These are phyloP conservation scores for Alitta virens DNA, from an alignment of 2,888 invertebrate genomes.

Conservation along the genomic window DNA sequence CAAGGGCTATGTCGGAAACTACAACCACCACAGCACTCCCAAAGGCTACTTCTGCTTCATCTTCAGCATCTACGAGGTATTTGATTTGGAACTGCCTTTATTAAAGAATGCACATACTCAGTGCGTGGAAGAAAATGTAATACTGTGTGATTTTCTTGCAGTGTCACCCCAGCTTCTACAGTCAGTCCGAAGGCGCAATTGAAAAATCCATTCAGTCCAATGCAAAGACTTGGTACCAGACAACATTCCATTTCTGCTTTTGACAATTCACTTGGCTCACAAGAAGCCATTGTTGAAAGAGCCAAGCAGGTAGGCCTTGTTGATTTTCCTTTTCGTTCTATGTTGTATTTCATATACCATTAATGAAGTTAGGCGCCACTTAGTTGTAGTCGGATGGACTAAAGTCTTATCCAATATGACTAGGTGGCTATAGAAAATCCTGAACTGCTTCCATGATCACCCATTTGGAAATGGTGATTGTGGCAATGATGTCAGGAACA, in stretches of 20 bases:
- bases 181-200: conserved; percentile 50
- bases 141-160: not conserved
- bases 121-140: too few species aligned
- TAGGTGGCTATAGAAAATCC: too few species aligned
- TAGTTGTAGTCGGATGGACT: too few species aligned
- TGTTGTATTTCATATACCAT: too few species aligned
- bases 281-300: conserved; percentile 79
- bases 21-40: not conserved
- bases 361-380: too few species aligned
- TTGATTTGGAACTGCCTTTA: too few species aligned
- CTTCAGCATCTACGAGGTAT: not conserved
- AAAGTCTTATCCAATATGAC: too few species aligned
- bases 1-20: conserved; percentile 11
- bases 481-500: not conserved
- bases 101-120: too few species aligned
- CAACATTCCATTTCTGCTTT: conserved; percentile 43
- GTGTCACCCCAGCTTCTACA: conserved; percentile 42
- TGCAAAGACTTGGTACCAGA: conserved; percentile 3
- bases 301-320: conserved; percentile 73
- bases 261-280: conserved; percentile 57
- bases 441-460: too few species aligned
- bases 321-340: too few species aligned
- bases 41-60: conserved; percentile 1
- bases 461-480: not conserved
- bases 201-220: conserved; percentile 1